A percentile compares a stretch with the other conserved stretches of the same genome.
Evolutionary conservation across 1,140 invertebrate genomes (phyloP).

Genomic region (Cardiocondyla obscurior): DNA sequence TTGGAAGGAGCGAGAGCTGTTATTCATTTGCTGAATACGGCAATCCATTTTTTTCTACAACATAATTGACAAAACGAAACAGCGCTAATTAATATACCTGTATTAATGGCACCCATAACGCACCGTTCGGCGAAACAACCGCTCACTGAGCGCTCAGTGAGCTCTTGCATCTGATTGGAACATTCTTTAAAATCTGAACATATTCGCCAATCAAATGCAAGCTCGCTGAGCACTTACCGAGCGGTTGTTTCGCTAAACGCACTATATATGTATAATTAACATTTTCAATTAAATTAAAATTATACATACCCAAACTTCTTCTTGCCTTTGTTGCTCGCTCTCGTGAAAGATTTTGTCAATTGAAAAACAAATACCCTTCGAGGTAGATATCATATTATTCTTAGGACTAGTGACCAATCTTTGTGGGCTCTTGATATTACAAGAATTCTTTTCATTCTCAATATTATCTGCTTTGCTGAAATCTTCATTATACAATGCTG

Average conservation of each 20-base stretch:
- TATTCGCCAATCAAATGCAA: too few species aligned
- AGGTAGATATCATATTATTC: slow-evolving; percentile 66
- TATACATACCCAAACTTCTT: slow-evolving; percentile 76
- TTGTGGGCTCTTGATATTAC: slow-evolving; percentile 59
- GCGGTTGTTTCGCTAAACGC: too few species aligned
- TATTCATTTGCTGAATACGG: slow-evolving; percentile 78
- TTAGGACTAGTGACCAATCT: slow-evolving; percentile 35
- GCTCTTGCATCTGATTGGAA: too few species aligned
- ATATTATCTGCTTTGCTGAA: slow-evolving; percentile 56
- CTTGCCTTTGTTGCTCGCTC: slow-evolving; percentile 76
- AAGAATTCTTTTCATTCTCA: slow-evolving; percentile 69
- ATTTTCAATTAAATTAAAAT: slow-evolving; percentile 41
- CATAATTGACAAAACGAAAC: not conserved
- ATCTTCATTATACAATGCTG: slow-evolving; percentile 47
- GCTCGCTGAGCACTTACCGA: too few species aligned
- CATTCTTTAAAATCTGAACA: too few species aligned
- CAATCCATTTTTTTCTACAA: slow-evolving; percentile 72
- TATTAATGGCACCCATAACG: too few species aligned
- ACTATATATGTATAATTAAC: not conserved
- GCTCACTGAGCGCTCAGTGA: too few species aligned
- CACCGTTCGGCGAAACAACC: too few species aligned
- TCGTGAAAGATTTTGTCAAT: slow-evolving; percentile 78
- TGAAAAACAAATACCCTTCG: slow-evolving; percentile 77
- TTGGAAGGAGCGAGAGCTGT: slow-evolving; percentile 75
- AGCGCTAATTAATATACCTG: not conserved